Conservation (phyloP, 2,113 vertebrate species). For the Cheirogaleus medius region DNA sequence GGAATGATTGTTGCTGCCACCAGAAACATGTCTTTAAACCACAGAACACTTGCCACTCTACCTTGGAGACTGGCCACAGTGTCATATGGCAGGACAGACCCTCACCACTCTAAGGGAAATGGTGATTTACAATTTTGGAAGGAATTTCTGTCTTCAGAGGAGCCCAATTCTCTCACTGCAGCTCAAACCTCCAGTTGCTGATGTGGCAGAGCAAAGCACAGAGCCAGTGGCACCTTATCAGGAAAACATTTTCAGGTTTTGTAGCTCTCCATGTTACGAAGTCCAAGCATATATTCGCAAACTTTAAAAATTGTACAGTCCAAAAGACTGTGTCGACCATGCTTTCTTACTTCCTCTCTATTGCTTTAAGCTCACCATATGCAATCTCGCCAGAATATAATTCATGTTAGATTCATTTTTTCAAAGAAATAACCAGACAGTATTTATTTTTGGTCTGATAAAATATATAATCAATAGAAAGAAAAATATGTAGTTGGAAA, state of each 20-base stretch:
- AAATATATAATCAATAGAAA: background rate
- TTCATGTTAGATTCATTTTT: background rate
- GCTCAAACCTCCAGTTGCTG: accelerated
- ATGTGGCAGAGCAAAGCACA: no score
- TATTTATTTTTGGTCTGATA: background rate
- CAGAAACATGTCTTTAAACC: background rate
- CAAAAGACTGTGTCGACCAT: accelerated
- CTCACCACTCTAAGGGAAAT: background rate
- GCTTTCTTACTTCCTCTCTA: background rate
- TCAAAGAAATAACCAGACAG: background rate
- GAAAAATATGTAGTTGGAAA: background rate
- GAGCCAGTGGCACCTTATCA: accelerated
- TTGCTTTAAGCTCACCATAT: accelerated
- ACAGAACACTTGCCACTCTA: accelerated
- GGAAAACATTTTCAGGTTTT: background rate
- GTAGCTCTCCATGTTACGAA: background rate
- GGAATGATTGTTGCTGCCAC: accelerated
- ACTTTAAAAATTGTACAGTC: background rate
- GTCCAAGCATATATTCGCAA: background rate
- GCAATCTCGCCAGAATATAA: background rate
- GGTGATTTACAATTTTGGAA: background rate
- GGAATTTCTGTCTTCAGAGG: background rate
- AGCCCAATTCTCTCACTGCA: background rate
- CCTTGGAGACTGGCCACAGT: background rate
- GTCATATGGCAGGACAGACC: accelerated